Base-by-base conservation (phyloP, 1,140 invertebrate species). In the Plectrocnemia conspersa region DNA sequence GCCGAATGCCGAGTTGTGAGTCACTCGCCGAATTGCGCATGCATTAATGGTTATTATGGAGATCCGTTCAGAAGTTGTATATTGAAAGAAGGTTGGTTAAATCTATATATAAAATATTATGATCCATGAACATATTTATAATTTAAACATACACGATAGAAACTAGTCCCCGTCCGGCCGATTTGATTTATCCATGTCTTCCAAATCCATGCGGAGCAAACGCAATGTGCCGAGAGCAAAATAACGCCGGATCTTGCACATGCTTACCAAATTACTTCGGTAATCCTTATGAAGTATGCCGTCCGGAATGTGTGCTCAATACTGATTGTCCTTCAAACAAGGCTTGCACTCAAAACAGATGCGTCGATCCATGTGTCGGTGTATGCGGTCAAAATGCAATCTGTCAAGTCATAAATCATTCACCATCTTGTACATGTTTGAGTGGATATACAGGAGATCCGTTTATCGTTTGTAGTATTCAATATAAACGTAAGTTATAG, bases 391-490 rank as follows among this genome's bases (percentile, higher is more conserved):
- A 76, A 22, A 83, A 85, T 70, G 84, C 88, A 2, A 77, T 84
- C 49, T 89, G 88, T 67, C 74, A 76, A 63, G 84, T 88, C 1
- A 77, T 81, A 1, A 88, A 87, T 67, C 86, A 90, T 70, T 77
- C 82, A n/a, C 84, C 88, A 18, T 77, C 83, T 42, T 91, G 88
- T 64, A 81, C 77, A 24, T 90, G 86, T 65, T 73, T 80, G n/a
- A 61, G 73, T 18, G 81, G 82, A 52, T 88, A 79, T 53, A 82
- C 78, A 35, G 88, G 88, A 58, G 83, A 90, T 71, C 82, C 88
- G 2, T 82, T 84, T 58, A 71, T 72, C 42, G 76, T 73, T 47
- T 86, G 84, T 64, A 79, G 59, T 68, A 53, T 76, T 62, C 65
- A 45, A 49, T 27, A 25, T 18, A 21, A 25, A 36, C 32, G 56